These are phyloP conservation scores for Corythornis vintsioides DNA, from an alignment of 2,113 vertebrate genomes.

Conservation along the genomic window DNA sequence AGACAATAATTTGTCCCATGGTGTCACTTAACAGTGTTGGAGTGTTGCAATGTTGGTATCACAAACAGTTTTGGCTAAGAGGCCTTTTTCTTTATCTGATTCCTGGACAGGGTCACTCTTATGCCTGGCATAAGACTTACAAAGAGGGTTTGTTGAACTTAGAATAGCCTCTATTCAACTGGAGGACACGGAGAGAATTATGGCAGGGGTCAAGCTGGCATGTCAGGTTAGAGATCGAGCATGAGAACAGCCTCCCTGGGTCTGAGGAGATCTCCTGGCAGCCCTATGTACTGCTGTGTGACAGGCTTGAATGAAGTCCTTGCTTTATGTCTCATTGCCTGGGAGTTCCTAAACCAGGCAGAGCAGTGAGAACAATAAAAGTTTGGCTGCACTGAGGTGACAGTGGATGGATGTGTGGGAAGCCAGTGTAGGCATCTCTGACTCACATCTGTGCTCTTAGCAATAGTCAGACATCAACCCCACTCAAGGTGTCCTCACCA, in stretches of 20 bases:
- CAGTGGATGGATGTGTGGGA: not conserved
- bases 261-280: not conserved
- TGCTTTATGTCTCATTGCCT: not conserved
- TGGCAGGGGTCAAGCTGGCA: not conserved
- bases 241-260: not conserved
- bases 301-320: not conserved
- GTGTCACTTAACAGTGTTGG: not conserved
- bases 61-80: not conserved
- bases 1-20: not conserved
- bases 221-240: not conserved
- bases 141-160: not conserved
- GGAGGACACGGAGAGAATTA: not conserved
- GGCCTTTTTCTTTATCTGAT: not conserved
- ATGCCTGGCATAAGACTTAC: not conserved
- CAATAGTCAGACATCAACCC: not conserved
- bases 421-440: not conserved
- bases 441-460: not conserved
- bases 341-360: not conserved
- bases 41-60: not conserved
- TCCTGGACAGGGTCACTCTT: not conserved
- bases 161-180: not conserved
- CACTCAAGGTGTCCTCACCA: not conserved
- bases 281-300: accelerated
- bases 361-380: not conserved
- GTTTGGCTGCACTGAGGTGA: not conserved